These are phyloP conservation scores for Cacoxenus indagator DNA, from an alignment of 2,888 invertebrate species.

Conservation along the genomic window DNA sequence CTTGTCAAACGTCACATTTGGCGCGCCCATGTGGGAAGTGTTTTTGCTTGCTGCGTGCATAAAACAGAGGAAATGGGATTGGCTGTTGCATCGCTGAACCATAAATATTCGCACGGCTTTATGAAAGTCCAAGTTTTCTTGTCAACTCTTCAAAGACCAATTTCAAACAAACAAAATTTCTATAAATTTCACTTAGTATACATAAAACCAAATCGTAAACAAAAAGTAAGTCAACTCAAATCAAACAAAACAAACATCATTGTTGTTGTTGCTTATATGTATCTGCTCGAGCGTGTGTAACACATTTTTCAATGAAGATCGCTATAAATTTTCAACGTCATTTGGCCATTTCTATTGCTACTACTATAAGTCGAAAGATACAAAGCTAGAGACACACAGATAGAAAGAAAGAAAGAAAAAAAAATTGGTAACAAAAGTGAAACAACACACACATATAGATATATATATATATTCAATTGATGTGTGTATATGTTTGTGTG, in stretches of 20 bases:
- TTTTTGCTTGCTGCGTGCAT: too few species aligned
- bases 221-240: constrained; percentile 16
- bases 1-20: too few species aligned
- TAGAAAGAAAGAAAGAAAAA: background rate
- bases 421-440: constrained; percentile 51
- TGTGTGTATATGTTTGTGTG: constrained; percentile 26
- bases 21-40: too few species aligned
- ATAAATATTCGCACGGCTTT: too few species aligned
- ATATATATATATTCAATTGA: constrained; percentile 30
- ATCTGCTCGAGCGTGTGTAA: constrained; percentile 1
- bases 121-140: too few species aligned
- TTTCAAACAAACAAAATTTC: constrained; percentile 24
- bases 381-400: background rate
- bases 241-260: constrained; percentile 31
- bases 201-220: constrained; percentile 39
- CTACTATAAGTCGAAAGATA: background rate
- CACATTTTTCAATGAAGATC: constrained; percentile 8
- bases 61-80: too few species aligned
- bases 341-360: background rate
- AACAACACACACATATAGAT: constrained; percentile 23
- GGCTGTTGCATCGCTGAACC: too few species aligned
- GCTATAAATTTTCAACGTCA: background rate
- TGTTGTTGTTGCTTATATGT: background rate
- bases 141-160: constrained; percentile 54
- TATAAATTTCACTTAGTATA: background rate